Percentiles rank a stretch among this genome's conserved stretches.
phyloP scores from a whole-genome alignment of 2,113 vertebrate species.

The Gymnobelideus leadbeateri region DNA sequence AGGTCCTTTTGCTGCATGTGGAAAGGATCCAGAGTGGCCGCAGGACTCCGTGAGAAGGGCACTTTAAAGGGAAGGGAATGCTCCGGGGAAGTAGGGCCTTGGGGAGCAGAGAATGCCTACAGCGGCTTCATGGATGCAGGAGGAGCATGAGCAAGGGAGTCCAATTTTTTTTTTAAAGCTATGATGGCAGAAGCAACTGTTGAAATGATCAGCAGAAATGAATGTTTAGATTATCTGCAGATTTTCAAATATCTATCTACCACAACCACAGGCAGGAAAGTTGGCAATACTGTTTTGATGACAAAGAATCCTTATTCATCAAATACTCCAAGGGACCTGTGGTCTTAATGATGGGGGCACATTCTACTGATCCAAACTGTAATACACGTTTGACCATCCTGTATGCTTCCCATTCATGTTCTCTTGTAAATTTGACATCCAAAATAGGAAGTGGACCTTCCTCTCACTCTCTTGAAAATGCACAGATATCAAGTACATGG shows the following conservation, averaged over 20 bases:
- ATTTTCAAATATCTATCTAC: background rate
- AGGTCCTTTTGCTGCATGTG: too few relatives aligned
- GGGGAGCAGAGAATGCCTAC: too few relatives aligned
- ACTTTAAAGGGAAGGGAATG: too few relatives aligned
- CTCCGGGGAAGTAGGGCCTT: too few relatives aligned
- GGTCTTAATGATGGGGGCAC: background rate
- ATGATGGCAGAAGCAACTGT: background rate
- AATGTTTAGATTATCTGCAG: background rate
- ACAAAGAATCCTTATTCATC: background rate
- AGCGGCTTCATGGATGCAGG: too few relatives aligned
- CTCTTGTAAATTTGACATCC: background rate
- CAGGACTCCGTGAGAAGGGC: too few relatives aligned
- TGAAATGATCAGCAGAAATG: background rate
- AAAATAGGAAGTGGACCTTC: background rate
- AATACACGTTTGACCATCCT: background rate
- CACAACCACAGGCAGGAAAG: background rate
- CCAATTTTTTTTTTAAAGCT: background rate
- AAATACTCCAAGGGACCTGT: background rate
- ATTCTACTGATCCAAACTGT: background rate
- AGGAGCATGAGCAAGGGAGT: too few relatives aligned
- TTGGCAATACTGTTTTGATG: background rate
- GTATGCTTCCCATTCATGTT: background rate
- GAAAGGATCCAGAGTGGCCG: too few relatives aligned
- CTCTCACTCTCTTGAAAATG: background rate
- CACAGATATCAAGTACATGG: background rate